Percentiles rank a stretch among this genome's conserved stretches.
These are phyloP conservation scores for Lepidocyrtinus sp. DNA, from an alignment of 2,888 invertebrate species.

Conservation along the genomic window DNA sequence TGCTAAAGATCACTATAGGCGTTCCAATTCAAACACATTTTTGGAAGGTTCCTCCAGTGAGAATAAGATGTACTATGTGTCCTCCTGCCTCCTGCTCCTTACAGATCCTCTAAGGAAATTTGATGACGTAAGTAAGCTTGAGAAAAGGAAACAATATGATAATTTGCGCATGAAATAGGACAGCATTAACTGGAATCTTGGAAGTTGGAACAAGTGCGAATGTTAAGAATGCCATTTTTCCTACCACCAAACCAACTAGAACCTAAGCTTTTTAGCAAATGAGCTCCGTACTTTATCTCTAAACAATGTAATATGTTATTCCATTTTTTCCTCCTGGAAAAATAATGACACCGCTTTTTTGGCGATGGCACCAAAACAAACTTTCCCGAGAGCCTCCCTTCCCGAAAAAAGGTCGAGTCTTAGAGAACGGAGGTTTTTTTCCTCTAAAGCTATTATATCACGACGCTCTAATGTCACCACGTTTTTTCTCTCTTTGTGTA, in stretches of 20 bases:
- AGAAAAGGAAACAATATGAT: not conserved
- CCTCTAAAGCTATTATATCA: not conserved
- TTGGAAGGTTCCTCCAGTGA: too few relatives aligned
- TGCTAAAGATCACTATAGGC: too few relatives aligned
- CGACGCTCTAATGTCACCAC: not conserved
- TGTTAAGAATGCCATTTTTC: not conserved
- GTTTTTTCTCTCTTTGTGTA: constrained; percentile 4
- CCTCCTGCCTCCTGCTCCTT: too few relatives aligned
- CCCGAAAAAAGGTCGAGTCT: not conserved
- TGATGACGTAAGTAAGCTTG: too few relatives aligned
- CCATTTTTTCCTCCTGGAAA: constrained; percentile 6
- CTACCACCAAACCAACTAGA: constrained; percentile 15
- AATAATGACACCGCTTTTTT: not conserved
- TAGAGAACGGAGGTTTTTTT: not conserved
- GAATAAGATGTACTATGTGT: too few relatives aligned
- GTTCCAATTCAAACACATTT: too few relatives aligned
- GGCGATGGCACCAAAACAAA: not conserved
- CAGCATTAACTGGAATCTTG: not conserved
- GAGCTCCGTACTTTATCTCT: constrained; percentile 52
- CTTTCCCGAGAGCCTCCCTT: constrained; percentile 2
- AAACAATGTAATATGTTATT: constrained; percentile 51
- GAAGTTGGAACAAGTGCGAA: not conserved
- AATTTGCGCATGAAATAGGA: not conserved
- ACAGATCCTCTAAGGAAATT: too few relatives aligned
- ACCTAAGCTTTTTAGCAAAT: constrained; percentile 55